Evolutionary conservation across 2,888 invertebrate genomes (phyloP).

Genomic region (Drepana falcataria): DNA sequence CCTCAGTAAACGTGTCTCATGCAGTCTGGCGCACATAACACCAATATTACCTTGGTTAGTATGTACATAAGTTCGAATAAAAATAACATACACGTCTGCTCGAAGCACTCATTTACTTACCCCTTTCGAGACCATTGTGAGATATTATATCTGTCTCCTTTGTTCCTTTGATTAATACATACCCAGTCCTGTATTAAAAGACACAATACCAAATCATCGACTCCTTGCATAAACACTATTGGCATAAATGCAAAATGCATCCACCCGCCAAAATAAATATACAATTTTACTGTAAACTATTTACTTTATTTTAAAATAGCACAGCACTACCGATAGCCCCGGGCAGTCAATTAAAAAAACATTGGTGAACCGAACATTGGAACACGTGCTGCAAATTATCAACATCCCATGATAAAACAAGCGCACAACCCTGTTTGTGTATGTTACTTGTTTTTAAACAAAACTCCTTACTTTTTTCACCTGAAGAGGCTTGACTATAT

Average conservation of each 20-base stretch:
- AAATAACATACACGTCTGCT: too few species aligned
- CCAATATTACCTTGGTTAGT: too few species aligned
- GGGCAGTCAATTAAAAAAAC: slow-evolving; percentile 45
- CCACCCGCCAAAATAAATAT: background rate
- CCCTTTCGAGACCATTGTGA: too few species aligned
- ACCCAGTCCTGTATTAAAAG: too few species aligned
- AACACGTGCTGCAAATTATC: slow-evolving; percentile 69
- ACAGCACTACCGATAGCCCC: slow-evolving; percentile 24
- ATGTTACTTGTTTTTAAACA: slow-evolving; percentile 60
- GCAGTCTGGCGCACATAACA: too few species aligned
- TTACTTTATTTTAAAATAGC: slow-evolving; percentile 39
- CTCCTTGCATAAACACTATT: too few species aligned
- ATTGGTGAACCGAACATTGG: slow-evolving; percentile 18
- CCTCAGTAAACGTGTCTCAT: too few species aligned
- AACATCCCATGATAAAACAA: slow-evolving; percentile 76
- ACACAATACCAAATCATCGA: too few species aligned
- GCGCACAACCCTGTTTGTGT: slow-evolving; percentile 49
- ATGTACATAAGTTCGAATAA: too few species aligned
- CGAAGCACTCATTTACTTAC: too few species aligned
- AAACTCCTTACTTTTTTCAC: slow-evolving; percentile 34
- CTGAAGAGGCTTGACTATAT: slow-evolving; percentile 15
- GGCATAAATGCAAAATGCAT: background rate
- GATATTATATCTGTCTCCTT: too few species aligned
- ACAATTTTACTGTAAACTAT: slow-evolving; percentile 26
- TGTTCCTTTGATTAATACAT: too few species aligned